phyloP scores from a whole-genome alignment of 1,140 invertebrate genomes.

The Aethina tumida region DNA sequence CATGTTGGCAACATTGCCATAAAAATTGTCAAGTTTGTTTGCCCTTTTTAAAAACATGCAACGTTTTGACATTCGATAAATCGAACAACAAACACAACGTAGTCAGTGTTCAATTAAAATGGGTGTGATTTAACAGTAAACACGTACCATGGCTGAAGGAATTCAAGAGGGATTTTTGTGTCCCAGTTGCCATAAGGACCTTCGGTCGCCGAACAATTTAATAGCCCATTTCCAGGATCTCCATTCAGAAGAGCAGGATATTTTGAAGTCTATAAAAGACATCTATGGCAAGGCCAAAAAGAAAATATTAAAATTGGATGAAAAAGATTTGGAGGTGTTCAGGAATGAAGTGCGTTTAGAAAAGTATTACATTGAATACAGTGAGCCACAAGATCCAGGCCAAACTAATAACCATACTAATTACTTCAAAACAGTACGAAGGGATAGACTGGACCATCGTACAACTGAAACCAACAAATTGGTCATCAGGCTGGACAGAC shows the following conservation, averaged over 20 bases:
- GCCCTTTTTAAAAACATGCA: too few species aligned
- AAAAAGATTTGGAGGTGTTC: slow-evolving; percentile 47
- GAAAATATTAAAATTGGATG: slow-evolving; percentile 73
- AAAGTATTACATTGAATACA: slow-evolving; percentile 26
- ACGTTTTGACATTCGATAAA: too few species aligned
- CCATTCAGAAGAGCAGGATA: slow-evolving; percentile 82
- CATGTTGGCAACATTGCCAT: too few species aligned
- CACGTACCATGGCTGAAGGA: slow-evolving; percentile 19
- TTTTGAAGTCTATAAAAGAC: slow-evolving; percentile 82
- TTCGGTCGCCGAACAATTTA: slow-evolving; percentile 70
- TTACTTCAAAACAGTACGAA: slow-evolving; percentile 64
- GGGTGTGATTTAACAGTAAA: too few species aligned
- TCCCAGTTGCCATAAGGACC: slow-evolving; percentile 83
- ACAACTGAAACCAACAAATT: slow-evolving; percentile 93
- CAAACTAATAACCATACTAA: slow-evolving; percentile 57
- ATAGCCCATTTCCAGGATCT: slow-evolving; percentile 80
- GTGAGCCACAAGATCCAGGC: slow-evolving; percentile 58
- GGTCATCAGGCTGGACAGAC: slow-evolving; percentile 85
- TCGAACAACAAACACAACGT: too few species aligned
- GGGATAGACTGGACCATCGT: slow-evolving; percentile 65
- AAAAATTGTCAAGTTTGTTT: too few species aligned
- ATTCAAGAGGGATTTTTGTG: slow-evolving; percentile 79
- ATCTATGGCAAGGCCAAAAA: slow-evolving; percentile 84
- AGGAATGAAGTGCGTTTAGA: slow-evolving; percentile 37
- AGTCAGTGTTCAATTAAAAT: too few species aligned